These are phyloP conservation scores for Sebastes nivosus DNA, from an alignment of 2,797 vertebrate species.

Conservation along the genomic window DNA sequence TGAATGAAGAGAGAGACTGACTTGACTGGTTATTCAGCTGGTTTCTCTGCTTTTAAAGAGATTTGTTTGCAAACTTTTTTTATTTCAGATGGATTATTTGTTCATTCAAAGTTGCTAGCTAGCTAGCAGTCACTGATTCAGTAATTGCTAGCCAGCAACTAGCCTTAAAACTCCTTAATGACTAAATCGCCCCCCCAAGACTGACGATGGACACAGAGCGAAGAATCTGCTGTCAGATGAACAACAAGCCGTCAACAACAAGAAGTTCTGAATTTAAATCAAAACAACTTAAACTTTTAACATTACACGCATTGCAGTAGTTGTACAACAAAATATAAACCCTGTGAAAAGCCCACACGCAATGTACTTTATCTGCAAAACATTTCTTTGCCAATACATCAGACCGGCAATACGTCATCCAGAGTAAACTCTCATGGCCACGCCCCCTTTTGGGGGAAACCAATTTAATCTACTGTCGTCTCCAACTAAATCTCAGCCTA, in stretches of 20 bases:
- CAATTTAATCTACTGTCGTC: too few relatives aligned
- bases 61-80: constrained; percentile 29
- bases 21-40: background rate
- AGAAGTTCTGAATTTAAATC: background rate
- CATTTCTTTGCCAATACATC: background rate
- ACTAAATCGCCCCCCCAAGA: background rate
- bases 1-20: constrained; percentile 1
- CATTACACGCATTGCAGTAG: background rate
- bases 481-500: too few relatives aligned
- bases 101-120: background rate
- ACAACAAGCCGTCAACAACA: background rate
- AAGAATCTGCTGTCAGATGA: background rate
- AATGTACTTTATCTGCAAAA: background rate
- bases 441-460: too few relatives aligned
- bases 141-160: background rate
- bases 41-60: constrained; percentile 37
- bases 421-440: too few relatives aligned
- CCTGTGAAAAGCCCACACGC: background rate
- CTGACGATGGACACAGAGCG: background rate
- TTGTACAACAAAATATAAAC: background rate
- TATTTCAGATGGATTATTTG: constrained; percentile 10
- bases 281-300: background rate
- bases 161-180: background rate
- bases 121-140: background rate
- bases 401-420: too few relatives aligned